phyloP scores from a whole-genome alignment of 2,888 invertebrate genomes.

The Cynaeus angustus region DNA sequence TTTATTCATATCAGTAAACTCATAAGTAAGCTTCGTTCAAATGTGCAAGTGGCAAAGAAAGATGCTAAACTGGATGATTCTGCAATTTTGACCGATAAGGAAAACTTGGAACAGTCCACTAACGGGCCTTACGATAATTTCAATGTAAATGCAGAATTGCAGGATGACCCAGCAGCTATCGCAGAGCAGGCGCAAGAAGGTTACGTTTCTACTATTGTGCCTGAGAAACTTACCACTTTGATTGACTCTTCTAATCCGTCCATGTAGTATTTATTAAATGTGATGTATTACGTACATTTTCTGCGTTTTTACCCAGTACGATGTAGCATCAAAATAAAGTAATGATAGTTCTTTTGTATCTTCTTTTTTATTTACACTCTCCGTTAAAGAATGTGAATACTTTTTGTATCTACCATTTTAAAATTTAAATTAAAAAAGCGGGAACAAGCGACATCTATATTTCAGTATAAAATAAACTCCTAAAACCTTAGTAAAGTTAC shows the following conservation, averaged over 20 bases:
- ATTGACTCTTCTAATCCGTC: slow-evolving; percentile 60
- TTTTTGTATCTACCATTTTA: not conserved
- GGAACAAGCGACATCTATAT: not conserved
- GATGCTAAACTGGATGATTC: slow-evolving; percentile 58
- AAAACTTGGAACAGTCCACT: slow-evolving; percentile 69
- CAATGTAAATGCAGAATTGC: slow-evolving; percentile 71
- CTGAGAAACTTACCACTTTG: slow-evolving; percentile 73
- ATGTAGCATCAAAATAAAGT: slow-evolving; percentile 36
- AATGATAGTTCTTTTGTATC: slow-evolving; percentile 12
- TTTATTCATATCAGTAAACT: slow-evolving; percentile 54
- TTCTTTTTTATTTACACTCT: not conserved
- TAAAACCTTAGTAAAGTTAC: not conserved
- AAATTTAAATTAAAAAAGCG: no score
- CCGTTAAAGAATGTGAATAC: no score
- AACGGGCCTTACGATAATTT: slow-evolving; percentile 78
- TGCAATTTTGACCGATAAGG: slow-evolving; percentile 66
- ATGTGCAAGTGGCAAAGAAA: slow-evolving; percentile 46
- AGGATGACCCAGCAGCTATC: slow-evolving; percentile 75
- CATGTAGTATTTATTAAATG: slow-evolving; percentile 47
- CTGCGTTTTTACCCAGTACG: slow-evolving; percentile 36
- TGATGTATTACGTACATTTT: slow-evolving; percentile 46
- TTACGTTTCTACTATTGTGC: slow-evolving; percentile 75
- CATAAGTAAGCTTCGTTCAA: slow-evolving; percentile 54
- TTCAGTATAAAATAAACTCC: no score
- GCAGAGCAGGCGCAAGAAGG: slow-evolving; percentile 72